Evolutionary conservation across 2,888 invertebrate genomes (phyloP), one percentile per base, ranked within the genome.

Genomic region (Reticulitermes lucifugus): DNA sequence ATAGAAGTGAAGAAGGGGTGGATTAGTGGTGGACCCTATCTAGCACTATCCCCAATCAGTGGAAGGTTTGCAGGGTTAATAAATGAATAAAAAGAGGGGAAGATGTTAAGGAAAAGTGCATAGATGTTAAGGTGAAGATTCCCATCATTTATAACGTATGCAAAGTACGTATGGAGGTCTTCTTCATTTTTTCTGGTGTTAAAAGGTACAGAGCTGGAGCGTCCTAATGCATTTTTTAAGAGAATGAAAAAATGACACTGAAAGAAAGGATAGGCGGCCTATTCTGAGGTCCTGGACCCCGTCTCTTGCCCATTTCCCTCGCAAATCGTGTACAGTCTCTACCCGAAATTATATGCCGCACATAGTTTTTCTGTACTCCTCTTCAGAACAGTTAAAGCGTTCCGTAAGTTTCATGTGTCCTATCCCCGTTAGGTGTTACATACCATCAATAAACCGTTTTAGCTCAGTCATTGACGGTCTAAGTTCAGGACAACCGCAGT

Each of bases 21-120:
- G 86, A 86, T 86, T 86, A 86, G 86, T 85, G 86, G 83, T 84
- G 83, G 81, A 81, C 81, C 81, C 81, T 77, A n/a, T 73, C 73
- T 41, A 41, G 35, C 22, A 80, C 59, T 60, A 81, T 70, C 70
- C 73, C 81, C 81, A 81, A 81, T 81, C 81, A 81, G 70, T 35
- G 70, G 55, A 65, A 79, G 79, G 46, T 79, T 79, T 51, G 6
- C 51, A 51, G 79, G 79, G 79, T 29, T 41, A 70, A 81, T 77
- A 77, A 77, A 77, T 77, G 77, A 77, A 77, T 77, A 43, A 43
- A 43, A 70, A n/a, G 70, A 70, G 70, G 81, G 70, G 46, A 81
- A 81, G 81, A 81, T 81, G 81, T 41, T 81, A 65, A 18, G 70
- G 41, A 65, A 71, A 73, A 29, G 41, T 29, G 73, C 73, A 73